Conservation (phyloP, 2,888 invertebrate genomes). For the Agriopis aurantiaria region DNA sequence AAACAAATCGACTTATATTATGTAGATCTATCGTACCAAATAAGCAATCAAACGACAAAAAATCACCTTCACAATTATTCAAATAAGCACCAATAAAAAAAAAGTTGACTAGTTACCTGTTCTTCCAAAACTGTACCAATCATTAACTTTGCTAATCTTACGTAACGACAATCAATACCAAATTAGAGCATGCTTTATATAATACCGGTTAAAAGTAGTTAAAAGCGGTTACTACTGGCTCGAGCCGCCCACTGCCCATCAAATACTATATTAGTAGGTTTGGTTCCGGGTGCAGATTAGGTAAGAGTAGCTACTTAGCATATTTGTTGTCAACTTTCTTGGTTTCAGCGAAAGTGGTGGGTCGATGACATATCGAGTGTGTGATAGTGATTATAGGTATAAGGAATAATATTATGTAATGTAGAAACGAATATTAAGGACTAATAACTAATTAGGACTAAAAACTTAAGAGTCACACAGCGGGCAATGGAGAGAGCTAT, state of each 20-base stretch:
- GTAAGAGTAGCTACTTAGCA: conserved; percentile 45
- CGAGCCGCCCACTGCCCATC: conserved; percentile 24
- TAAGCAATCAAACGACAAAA: neutral
- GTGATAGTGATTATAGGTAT: conserved; percentile 26
- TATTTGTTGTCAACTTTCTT: conserved; percentile 55
- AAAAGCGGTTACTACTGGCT: conserved; percentile 1
- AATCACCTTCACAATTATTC: conserved; percentile 14
- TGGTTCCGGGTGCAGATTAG: conserved; percentile 48
- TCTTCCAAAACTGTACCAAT: conserved; percentile 19
- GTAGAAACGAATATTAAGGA: neutral
- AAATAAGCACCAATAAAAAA: conserved; percentile 23
- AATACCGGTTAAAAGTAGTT: conserved; percentile 22
- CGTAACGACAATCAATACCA: conserved; percentile 37
- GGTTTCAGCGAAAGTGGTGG: conserved; percentile 50
- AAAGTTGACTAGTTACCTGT: conserved; percentile 9
- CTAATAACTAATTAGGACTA: too few relatives aligned
- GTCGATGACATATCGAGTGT: conserved; percentile 41
- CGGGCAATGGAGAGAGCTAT: too few relatives aligned
- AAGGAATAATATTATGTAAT: conserved; percentile 10
- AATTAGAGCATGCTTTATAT: conserved; percentile 37
- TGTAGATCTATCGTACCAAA: too few relatives aligned
- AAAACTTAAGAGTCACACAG: too few relatives aligned
- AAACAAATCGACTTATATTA: too few relatives aligned
- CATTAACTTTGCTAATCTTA: conserved; percentile 28
- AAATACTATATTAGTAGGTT: conserved; percentile 28